Evolutionary conservation across 2,113 vertebrate genomes (phyloP), one percentile per base, ranked within the genome.

Genomic region (Calonectris borealis): DNA sequence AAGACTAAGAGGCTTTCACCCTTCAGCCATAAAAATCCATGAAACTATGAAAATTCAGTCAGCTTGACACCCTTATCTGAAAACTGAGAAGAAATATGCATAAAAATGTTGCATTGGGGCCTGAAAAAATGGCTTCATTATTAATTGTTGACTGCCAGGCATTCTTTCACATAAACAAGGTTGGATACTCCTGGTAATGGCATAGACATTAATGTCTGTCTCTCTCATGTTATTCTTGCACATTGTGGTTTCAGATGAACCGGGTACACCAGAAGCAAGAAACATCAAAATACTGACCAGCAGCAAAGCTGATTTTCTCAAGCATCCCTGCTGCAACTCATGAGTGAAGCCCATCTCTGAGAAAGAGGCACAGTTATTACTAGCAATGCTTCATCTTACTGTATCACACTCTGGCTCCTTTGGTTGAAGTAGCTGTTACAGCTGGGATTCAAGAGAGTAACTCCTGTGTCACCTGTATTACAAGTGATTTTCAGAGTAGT

Each of bases 61-160:
- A 83, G n/a, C 21, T 42, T 70, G 83, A 80, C 38, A 52, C n/a
- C 14, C 14, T 44, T 51, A 20, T 49, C 57, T 58, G 68, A 64
- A 83, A 65, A 70, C 15, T 27, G 25, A 68, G 62, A 75, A 49
- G 32, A 58, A 82, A 82, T 51, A 9, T 3, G 8, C 6, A 1
- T 49, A 12, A 61, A 90, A 71, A 51, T 0, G 2, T 65, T 46
- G 19, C 1, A 0, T 7, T 49, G n/a, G 27, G 52, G 27, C 31
- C 22, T 61, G 81, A 52, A 65, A 85, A 82, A 65, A 16, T 32
- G 46, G 7, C 25, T 34, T 65, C 27, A 11, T 70, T 71, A 46
- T 70, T 80, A 84, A 40, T 55, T 75, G n/a, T 27, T 78, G 54
- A 21, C 44, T 83, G 38, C 31, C 34, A 52, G 51, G 31, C 16